Evolutionary conservation across 2,888 invertebrate species (phyloP).

Genomic region (Oscheius sp.): DNA sequence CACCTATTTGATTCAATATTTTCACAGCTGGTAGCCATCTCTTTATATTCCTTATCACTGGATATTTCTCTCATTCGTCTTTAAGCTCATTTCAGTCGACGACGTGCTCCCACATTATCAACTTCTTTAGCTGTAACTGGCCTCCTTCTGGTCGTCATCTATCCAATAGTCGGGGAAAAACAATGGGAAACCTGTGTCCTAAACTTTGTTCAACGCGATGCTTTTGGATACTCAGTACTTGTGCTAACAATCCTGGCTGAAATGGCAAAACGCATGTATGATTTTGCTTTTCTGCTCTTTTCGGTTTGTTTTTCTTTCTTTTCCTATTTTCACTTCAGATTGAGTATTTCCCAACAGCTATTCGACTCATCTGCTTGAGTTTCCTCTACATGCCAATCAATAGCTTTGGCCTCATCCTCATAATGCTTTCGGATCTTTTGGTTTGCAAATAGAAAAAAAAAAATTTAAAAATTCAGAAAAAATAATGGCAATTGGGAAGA

Average conservation of each 20-base stretch:
- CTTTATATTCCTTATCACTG: background rate
- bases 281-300: background rate
- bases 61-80: too few relatives aligned
- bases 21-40: background rate
- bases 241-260: background rate
- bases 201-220: background rate
- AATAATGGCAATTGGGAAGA: background rate
- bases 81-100: background rate
- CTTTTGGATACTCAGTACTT: background rate
- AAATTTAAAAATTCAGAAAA: background rate
- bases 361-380: slow-evolving; percentile 9
- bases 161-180: background rate
- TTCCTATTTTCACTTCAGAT: background rate
- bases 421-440: background rate
- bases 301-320: background rate
- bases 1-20: background rate
- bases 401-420: background rate
- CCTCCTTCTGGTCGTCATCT: slow-evolving; percentile 1
- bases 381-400: background rate
- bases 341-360: slow-evolving; percentile 1
- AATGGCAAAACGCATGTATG: background rate
- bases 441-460: background rate
- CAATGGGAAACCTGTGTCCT: background rate
- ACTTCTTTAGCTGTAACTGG: background rate
- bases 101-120: background rate